phyloP scores from a whole-genome alignment of 2,797 vertebrate genomes.

The Heteromormyrus szaboi region DNA sequence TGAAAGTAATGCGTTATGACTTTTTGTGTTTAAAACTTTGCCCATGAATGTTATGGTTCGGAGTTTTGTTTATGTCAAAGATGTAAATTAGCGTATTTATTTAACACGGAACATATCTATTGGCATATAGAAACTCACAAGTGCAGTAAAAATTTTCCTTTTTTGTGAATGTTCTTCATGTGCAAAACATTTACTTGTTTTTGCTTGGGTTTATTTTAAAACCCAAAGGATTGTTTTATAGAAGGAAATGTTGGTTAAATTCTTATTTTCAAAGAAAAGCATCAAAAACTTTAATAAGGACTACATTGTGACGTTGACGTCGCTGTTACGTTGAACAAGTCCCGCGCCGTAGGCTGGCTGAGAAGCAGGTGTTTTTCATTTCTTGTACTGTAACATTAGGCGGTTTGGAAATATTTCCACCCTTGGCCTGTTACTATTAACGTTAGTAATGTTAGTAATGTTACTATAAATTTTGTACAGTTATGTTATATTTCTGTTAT shows the following conservation, averaged over 20 bases:
- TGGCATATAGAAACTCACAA: background rate
- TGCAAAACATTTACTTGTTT: background rate
- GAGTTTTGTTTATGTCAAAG: background rate
- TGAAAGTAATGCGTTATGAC: background rate
- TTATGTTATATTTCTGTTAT: constrained; percentile 9
- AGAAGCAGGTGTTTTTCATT: constrained; percentile 1
- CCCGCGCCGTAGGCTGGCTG: background rate
- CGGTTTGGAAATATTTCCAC: constrained; percentile 5
- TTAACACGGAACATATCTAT: background rate
- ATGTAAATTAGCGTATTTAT: background rate
- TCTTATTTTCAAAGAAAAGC: background rate
- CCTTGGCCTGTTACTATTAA: constrained; percentile 3
- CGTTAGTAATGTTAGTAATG: background rate
- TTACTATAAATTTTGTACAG: background rate
- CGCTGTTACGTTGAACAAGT: background rate
- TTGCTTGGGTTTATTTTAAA: background rate
- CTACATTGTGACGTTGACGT: background rate
- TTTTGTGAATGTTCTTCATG: background rate
- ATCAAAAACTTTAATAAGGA: background rate
- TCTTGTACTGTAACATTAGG: background rate
- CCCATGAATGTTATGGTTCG: background rate
- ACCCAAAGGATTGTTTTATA: background rate
- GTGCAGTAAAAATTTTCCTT: background rate
- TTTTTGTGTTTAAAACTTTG: background rate
- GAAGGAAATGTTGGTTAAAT: background rate